Conservation (phyloP, 2,888 invertebrate genomes). For the Orthonychiurus folsomi region DNA sequence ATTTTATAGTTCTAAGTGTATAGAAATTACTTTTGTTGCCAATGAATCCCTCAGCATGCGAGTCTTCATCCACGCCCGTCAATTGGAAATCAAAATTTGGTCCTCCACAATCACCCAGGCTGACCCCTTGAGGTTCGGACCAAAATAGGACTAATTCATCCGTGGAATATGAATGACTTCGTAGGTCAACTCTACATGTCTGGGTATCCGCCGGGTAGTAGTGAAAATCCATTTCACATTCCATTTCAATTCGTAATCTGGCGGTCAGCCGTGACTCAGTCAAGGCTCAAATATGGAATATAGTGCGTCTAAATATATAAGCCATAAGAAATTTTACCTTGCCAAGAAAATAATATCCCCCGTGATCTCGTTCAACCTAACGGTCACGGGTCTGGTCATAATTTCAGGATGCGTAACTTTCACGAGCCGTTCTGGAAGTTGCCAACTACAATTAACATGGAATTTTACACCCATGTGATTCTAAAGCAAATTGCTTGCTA, state of each 20-base stretch:
- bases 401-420: neutral
- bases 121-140: neutral
- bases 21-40: neutral
- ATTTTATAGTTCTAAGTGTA: too few relatives aligned
- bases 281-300: too few relatives aligned
- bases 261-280: too few relatives aligned
- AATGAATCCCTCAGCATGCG: neutral
- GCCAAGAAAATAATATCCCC: neutral
- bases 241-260: neutral
- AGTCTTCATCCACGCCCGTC: neutral
- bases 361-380: neutral
- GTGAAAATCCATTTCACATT: constrained; percentile 1
- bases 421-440: neutral
- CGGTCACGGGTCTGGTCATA: neutral
- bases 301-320: too few relatives aligned
- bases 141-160: neutral
- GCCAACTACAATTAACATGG: neutral
- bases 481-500: neutral
- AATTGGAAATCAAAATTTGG: neutral
- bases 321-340: too few relatives aligned
- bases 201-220: neutral
- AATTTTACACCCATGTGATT: too few relatives aligned
- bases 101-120: neutral
- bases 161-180: neutral
- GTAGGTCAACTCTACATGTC: neutral